A percentile compares a stretch with the other conserved stretches of the same genome.
These are phyloP conservation scores for Lepetodrilus schrolli DNA, from an alignment of 2,888 invertebrate species.

Conservation along the genomic window DNA sequence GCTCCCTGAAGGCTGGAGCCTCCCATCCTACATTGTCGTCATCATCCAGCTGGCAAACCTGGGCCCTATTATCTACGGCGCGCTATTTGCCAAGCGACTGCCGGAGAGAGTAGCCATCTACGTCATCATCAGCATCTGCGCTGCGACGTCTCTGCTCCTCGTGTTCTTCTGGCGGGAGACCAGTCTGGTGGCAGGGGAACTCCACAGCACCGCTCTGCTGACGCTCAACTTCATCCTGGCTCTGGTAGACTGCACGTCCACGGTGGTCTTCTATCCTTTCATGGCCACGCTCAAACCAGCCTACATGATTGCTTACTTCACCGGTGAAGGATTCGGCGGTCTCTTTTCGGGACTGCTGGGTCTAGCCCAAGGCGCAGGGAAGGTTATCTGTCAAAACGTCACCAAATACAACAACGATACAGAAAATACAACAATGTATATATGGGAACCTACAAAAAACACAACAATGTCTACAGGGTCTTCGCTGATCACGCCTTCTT, in stretches of 20 bases:
- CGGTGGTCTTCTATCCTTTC: conserved; percentile 90
- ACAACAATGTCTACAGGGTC: too few species aligned
- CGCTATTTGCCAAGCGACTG: conserved; percentile 31
- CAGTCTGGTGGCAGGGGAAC: conserved; percentile 74
- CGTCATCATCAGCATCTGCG: conserved; percentile 75
- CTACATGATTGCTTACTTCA: conserved; percentile 87
- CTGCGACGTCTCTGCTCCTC: conserved; percentile 75
- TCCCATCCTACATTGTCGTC: conserved; percentile 88
- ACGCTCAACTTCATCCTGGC: conserved; percentile 82
- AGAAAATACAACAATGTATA: conserved; percentile 22
- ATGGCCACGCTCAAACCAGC: conserved; percentile 82
- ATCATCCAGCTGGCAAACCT: conserved; percentile 80
- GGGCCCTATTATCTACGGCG: conserved; percentile 79
- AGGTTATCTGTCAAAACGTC: conserved; percentile 55
- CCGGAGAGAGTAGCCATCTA: conserved; percentile 76
- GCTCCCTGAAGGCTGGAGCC: conserved; percentile 89
- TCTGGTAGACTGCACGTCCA: conserved; percentile 88
- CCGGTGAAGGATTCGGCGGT: conserved; percentile 77
- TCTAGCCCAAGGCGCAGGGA: conserved; percentile 85
- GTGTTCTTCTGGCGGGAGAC: conserved; percentile 79
- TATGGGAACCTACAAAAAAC: too few species aligned
- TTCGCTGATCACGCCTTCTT: background rate
- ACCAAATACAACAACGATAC: conserved; percentile 38
- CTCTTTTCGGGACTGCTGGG: conserved; percentile 87
- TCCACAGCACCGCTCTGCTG: conserved; percentile 77